A percentile compares a stretch with the other conserved stretches of the same genome.
Evolutionary conservation across 2,113 vertebrate genomes (phyloP).

Genomic region (Scalopus aquaticus): DNA sequence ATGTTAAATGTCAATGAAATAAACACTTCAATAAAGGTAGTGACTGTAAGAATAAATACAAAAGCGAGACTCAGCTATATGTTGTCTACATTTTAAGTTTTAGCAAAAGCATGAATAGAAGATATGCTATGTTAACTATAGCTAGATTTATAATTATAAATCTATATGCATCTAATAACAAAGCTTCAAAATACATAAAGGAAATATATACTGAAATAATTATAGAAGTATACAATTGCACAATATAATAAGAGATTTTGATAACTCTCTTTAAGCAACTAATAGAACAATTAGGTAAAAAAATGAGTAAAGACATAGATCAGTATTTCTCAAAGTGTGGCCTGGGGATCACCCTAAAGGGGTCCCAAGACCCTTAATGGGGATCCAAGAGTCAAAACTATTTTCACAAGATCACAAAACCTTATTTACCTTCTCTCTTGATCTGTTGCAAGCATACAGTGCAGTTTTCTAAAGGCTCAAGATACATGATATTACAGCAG

Average conservation of each 20-base stretch:
- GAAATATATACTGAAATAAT: background rate
- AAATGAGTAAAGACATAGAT: background rate
- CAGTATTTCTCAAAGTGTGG: background rate
- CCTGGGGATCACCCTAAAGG: no score
- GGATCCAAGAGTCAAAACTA: background rate
- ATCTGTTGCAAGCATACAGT: background rate
- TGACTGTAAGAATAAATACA: background rate
- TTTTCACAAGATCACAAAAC: background rate
- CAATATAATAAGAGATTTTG: background rate
- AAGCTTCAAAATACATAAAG: constrained; percentile 39
- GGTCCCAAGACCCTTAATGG: background rate
- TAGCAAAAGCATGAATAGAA: background rate
- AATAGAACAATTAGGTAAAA: background rate
- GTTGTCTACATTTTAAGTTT: background rate
- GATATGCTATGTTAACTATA: background rate
- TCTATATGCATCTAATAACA: background rate
- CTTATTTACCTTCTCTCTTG: background rate
- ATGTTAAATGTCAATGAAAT: background rate
- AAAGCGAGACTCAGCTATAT: background rate
- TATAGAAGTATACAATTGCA: background rate
- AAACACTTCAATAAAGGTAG: background rate
- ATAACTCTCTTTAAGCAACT: background rate
- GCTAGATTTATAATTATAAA: background rate
- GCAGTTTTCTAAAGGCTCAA: background rate
- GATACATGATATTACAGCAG: background rate